Percentiles rank a stretch among this genome's conserved stretches.
Evolutionary conservation across 2,888 invertebrate species (phyloP).

Genomic region (Apotomis betuletana): DNA sequence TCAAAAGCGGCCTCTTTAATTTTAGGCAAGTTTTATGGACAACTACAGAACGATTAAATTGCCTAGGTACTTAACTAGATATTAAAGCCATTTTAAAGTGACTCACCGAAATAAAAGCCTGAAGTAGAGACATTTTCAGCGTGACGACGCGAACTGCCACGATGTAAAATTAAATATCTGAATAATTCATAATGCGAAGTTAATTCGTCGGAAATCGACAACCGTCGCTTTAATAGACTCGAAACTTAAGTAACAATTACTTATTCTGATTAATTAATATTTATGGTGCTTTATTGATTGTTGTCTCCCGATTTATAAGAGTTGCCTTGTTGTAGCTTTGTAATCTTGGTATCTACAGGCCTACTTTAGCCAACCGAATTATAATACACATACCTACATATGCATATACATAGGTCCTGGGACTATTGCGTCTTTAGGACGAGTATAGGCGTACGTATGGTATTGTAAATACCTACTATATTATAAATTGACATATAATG

Average conservation of each 20-base stretch:
- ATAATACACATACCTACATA: too few species aligned
- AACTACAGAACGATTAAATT: too few species aligned
- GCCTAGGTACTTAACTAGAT: too few species aligned
- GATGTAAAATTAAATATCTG: constrained; percentile 37
- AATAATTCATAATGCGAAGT: constrained; percentile 40
- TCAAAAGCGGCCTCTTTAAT: too few species aligned
- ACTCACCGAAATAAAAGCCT: neutral
- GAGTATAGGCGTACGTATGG: too few species aligned
- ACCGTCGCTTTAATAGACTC: constrained; percentile 38
- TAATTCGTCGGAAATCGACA: constrained; percentile 41
- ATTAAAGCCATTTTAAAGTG: neutral
- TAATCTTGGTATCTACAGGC: too few species aligned
- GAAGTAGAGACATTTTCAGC: constrained; percentile 9
- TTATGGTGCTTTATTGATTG: constrained; percentile 27
- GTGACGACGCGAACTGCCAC: constrained; percentile 6
- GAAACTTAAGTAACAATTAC: constrained; percentile 36
- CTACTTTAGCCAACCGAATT: too few species aligned
- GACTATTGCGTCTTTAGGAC: too few species aligned
- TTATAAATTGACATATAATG: too few species aligned
- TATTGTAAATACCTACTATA: too few species aligned
- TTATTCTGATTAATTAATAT: constrained; percentile 40
- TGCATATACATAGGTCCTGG: too few species aligned
- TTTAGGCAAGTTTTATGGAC: too few species aligned
- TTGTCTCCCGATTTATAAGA: constrained; percentile 1
- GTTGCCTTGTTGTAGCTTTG: neutral